A percentile compares a stretch with the other conserved stretches of the same genome.
Conservation (phyloP, 2,797 vertebrate genomes). For the Chiloscyllium punctatum region DNA sequence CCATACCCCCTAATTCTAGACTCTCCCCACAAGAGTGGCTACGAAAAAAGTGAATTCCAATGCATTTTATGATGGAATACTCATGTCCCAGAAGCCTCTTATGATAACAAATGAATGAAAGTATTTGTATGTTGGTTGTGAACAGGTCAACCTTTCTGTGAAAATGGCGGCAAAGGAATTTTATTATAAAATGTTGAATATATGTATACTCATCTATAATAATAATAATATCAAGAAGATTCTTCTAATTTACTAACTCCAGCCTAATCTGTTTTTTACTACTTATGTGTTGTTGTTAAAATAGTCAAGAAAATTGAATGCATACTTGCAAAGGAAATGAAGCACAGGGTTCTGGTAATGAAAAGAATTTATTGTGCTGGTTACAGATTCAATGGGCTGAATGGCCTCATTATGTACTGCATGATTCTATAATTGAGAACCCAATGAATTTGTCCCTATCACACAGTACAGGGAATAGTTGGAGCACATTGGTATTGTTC, state of each 20-base stretch:
- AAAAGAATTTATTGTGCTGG: background rate
- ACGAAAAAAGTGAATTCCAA: background rate
- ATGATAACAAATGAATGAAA: background rate
- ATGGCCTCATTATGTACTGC: background rate
- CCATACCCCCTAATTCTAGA: too few species aligned
- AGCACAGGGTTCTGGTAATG: background rate
- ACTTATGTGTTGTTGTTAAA: too few species aligned
- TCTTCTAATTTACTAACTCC: background rate
- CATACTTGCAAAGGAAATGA: background rate
- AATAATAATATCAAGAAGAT: background rate
- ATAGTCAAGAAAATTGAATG: too few species aligned
- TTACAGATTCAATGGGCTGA: background rate
- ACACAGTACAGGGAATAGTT: background rate
- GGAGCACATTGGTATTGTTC: background rate
- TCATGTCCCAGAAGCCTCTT: background rate
- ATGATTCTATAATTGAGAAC: background rate
- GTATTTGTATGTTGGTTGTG: background rate
- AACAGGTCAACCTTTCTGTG: background rate
- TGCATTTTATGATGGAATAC: background rate
- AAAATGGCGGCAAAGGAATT: background rate
- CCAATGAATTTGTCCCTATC: background rate
- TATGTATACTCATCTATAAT: background rate
- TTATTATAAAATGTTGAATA: too few species aligned
- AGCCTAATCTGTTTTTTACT: too few species aligned
- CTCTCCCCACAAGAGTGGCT: too few species aligned